phyloP scores from a whole-genome alignment of 2,797 vertebrate species.

The Mycteria americana region DNA sequence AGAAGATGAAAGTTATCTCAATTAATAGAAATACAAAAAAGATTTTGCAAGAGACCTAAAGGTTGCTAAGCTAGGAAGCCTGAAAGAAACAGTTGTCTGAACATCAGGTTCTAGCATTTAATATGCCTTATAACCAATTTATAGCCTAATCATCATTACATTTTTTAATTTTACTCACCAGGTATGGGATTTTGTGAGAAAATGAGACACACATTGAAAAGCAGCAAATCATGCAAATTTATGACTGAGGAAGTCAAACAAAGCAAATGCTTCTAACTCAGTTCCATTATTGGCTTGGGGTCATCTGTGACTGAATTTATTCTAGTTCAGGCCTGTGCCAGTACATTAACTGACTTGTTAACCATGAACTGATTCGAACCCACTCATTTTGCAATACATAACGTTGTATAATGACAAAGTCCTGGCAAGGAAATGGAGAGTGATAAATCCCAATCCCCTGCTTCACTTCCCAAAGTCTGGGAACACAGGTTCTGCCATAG shows the following conservation, averaged over 20 bases:
- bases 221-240: background rate
- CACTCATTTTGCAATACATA: rapidly evolving
- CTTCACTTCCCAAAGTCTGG: background rate
- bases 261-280: background rate
- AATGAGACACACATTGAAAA: background rate
- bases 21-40: background rate
- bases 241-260: background rate
- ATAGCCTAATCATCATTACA: background rate
- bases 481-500: background rate
- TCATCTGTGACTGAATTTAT: background rate
- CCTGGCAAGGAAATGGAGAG: background rate
- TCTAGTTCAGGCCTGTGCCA: background rate
- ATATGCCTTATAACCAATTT: background rate
- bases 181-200: background rate
- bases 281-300: background rate
- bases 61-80: background rate
- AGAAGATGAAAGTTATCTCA: background rate
- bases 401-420: background rate
- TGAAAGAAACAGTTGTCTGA: background rate
- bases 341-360: background rate
- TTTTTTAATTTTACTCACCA: background rate
- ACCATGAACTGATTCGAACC: background rate
- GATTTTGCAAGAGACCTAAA: background rate
- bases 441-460: background rate
- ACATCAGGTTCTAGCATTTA: background rate